Evolutionary conservation across 2,113 vertebrate species (phyloP).

Genomic region (Crotalus horridus): DNA sequence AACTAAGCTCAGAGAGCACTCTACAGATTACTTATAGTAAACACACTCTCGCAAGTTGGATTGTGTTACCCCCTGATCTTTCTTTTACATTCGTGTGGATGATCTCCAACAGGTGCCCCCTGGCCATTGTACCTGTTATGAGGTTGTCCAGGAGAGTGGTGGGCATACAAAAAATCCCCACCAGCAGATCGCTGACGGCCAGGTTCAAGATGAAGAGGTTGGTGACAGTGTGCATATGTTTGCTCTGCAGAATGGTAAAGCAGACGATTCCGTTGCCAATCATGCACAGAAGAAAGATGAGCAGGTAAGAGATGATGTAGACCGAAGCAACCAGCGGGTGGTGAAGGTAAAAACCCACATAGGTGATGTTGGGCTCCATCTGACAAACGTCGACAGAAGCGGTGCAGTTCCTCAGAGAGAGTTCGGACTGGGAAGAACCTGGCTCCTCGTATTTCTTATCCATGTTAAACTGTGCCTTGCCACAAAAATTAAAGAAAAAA

Average conservation of each 20-base stretch:
- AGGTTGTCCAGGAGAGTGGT: slow-evolving; percentile 94
- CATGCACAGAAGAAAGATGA: slow-evolving; percentile 94
- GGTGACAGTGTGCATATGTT: slow-evolving; percentile 87
- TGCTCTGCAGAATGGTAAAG: slow-evolving; percentile 81
- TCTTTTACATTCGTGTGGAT: not conserved
- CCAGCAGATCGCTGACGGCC: slow-evolving; percentile 87
- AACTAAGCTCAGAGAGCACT: too few species aligned
- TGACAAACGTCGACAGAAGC: slow-evolving; percentile 31
- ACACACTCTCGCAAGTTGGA: not conserved
- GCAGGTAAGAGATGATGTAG: slow-evolving; percentile 87
- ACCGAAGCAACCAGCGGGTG: slow-evolving; percentile 78
- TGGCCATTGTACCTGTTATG: slow-evolving; percentile 80
- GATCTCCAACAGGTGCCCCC: not conserved
- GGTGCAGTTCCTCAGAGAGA: not conserved
- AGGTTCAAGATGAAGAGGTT: slow-evolving; percentile 93
- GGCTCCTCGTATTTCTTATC: slow-evolving; percentile 61
- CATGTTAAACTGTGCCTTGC: slow-evolving; percentile 61
- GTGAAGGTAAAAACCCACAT: slow-evolving; percentile 88
- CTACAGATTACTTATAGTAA: not conserved
- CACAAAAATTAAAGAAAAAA: slow-evolving; percentile 15
- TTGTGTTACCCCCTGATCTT: not conserved
- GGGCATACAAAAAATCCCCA: slow-evolving; percentile 97
- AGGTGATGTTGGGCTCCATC: slow-evolving; percentile 76
- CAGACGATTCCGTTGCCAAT: slow-evolving; percentile 86
- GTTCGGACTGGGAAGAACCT: slow-evolving; percentile 60